Evolutionary conservation across 2,888 invertebrate species (phyloP), one percentile per base, ranked within the genome.

Genomic region (Caenorhabditis afra): DNA sequence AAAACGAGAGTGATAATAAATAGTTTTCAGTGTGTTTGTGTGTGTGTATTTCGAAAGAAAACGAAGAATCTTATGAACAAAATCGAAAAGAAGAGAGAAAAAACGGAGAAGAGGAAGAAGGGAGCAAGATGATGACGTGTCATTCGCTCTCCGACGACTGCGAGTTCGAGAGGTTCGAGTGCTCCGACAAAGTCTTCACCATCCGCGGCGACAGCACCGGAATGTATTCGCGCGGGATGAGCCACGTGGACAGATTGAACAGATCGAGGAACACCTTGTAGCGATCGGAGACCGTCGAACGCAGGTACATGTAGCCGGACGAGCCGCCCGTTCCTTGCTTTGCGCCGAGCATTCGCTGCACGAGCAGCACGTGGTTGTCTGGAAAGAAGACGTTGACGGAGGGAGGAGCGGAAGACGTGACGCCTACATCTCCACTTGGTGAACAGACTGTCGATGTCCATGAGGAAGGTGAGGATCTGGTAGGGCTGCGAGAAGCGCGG

Each of bases 301-400:
- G 93, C 7, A 99, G 93, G 91, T 99, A 99, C 90, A 97, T 96
- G 92, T 99, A 98, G 0, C 99, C 99, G 0, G 97, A 96, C 7
- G 97, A 97, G 3, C 99, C 98, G 16, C 98, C 99, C 0, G 98
- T 98, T 20, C 99, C 99, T 89, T 95, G 95, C 90, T 96, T 96
- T 0, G 96, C 95, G 0, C 99, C 99, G 86, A 99, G 95, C 97
- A 99, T 99, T 86, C 98, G 93, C 91, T 98, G 97, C 23, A 99
- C 99, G 94, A 99, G 95, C 88, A 97, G 94, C 50, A 98, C 95
- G 91, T 99, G 99, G 91, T 97, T 98, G 91, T 97, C 98, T 98
- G 91, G 1, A 92, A 91, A 59, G 29, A 29, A 29, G 29, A 29
- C 3, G 29, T n/a, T n/a, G 14, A 47, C 3, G 52, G 12, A 68